Percentiles rank a stretch among this genome's conserved stretches.
Evolutionary conservation across 2,888 invertebrate species (phyloP).

Genomic region (Latheticus oryzae): DNA sequence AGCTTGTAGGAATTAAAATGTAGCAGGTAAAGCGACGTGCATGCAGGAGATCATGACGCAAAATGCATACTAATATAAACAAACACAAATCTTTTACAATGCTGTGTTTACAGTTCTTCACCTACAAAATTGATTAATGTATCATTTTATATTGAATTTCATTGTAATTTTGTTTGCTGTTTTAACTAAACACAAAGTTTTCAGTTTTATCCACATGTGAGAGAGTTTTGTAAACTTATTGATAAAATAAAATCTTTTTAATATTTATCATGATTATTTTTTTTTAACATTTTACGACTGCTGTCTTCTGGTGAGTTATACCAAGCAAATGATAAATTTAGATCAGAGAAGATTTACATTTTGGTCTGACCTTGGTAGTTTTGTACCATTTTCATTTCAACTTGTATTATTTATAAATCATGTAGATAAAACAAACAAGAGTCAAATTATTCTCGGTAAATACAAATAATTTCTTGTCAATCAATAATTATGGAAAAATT

Average conservation of each 20-base stretch:
- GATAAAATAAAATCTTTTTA: constrained; percentile 9
- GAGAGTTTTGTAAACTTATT: constrained; percentile 3
- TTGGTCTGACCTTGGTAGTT: background rate
- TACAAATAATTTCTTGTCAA: too few relatives aligned
- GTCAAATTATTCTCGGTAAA: too few relatives aligned
- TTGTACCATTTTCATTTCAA: constrained; percentile 3
- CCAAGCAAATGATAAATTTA: constrained; percentile 10
- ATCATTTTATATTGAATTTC: constrained; percentile 3
- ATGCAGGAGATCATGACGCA: constrained; percentile 8
- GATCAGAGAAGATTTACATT: constrained; percentile 1
- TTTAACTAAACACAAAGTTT: background rate
- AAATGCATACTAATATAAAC: constrained; percentile 1
- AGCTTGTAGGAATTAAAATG: background rate
- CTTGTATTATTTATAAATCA: background rate
- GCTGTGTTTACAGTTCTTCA: background rate
- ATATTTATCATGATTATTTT: constrained; percentile 20
- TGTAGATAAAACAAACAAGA: too few relatives aligned
- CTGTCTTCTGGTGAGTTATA: constrained; percentile 10
- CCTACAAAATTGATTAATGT: background rate
- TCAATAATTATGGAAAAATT: too few relatives aligned
- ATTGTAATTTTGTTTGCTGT: constrained; percentile 1
- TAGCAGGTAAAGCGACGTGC: background rate
- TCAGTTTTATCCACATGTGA: background rate
- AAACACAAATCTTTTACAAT: background rate
- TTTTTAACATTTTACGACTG: constrained; percentile 15